Base-by-base conservation (phyloP, 2,888 invertebrate genomes). In the Dioctria linearis region DNA sequence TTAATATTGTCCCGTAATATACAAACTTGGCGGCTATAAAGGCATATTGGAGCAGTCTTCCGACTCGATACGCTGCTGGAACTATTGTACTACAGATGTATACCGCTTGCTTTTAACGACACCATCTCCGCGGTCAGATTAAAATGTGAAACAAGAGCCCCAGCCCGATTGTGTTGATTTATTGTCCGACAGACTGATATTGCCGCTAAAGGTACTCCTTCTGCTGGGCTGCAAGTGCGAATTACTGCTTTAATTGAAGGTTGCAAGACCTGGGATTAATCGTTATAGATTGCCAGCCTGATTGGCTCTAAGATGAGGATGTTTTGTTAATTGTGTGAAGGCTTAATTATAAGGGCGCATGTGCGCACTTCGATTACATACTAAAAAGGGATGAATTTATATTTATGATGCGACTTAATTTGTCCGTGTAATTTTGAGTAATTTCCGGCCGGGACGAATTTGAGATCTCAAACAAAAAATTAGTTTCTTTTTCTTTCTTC, bases 291-390 rank as follows among this genome's bases (percentile, higher is more conserved):
- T 73, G 51, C 39, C 59, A 5, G 73, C 42, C 42, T 57, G 73
- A 73, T 73, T 73, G 73, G 57, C 59, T 54, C 42, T 13, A 40
- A 54, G 43, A 73, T 73, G 73, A 73, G 73, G 73, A 73, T 59
- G 73, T 73, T 73, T 73, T 73, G 73, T 73, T 73, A 73, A 73
- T 73, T 73, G 73, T 39, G 54, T 73, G 73, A 73, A 40, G 73
- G 43, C 57, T 73, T 73, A 73, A 73, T 73, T 73, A 73, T 42
- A 57, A 3, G 25, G 42, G 42, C 11, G 39, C 59, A 54, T 57
- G 51, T 25, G 25, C 42, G 57, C 13, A 25, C 4, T 57, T 11
- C 73, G 39, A 59, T 73, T 73, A 73, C 42, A 46, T 54, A 51
- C 39, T 49, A 54, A 61, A 61, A 61, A 37, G 61, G 37, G 61